Conservation (phyloP, 2,888 invertebrate genomes). For the Polyploca ridens region DNA sequence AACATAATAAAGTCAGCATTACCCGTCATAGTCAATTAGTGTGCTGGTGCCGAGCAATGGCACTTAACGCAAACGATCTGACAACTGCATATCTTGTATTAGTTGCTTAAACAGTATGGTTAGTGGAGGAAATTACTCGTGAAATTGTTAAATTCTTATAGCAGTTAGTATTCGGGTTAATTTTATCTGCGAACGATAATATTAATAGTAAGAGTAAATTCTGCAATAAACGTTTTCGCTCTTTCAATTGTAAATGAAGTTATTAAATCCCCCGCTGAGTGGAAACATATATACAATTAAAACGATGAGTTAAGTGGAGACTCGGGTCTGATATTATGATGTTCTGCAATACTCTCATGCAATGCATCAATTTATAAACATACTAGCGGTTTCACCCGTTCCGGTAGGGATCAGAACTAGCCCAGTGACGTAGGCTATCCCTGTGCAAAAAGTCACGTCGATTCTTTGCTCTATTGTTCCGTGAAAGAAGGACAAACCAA, state of each 20-base stretch:
- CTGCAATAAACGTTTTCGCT: neutral
- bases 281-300: neutral
- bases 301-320: neutral
- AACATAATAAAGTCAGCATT: neutral
- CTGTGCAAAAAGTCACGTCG: too few species aligned
- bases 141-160: conserved; percentile 17
- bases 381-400: neutral
- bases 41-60: conserved; percentile 27
- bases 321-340: neutral
- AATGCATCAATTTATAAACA: neutral
- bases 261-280: neutral
- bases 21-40: conserved; percentile 15
- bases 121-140: conserved; percentile 30
- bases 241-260: conserved; percentile 1
- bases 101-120: conserved; percentile 18
- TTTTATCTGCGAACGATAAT: neutral
- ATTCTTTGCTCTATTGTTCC: too few species aligned
- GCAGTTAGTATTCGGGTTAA: neutral
- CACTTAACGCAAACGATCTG: conserved; percentile 30
- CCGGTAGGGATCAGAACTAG: too few species aligned
- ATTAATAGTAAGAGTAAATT: too few species aligned
- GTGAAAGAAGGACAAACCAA: too few species aligned
- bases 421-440: too few species aligned
- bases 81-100: conserved; percentile 24
- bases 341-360: neutral